Evolutionary conservation across 1,140 invertebrate species (phyloP), one percentile per base, ranked within the genome.

Genomic region (Drosophila sechellia): DNA sequence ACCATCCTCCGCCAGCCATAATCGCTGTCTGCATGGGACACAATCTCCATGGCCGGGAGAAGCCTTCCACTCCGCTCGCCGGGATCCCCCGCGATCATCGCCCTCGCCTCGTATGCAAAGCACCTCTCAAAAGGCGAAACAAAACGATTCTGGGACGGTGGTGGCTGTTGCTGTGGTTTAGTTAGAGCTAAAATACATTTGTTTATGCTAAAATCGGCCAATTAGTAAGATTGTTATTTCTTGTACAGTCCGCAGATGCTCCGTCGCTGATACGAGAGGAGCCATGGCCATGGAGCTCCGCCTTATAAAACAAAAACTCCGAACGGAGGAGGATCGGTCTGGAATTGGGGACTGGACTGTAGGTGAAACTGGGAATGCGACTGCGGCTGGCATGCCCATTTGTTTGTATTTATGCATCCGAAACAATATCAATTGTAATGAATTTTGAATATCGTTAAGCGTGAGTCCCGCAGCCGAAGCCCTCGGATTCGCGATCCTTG

Each of bases 151-250:
- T 54, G 59, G 40, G 40, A 40, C 53, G 42, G 40, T 31, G 68
- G 45, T 39, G 34, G 43, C 56, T 52, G 58, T 40, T 60, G 53
- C 52, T 46, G 46, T 69, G 61, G 58, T 87, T 87, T 87, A 89
- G 84, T 87, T 87, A 90, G 85, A 84, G 80, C 64, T 87, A 84
- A 92, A 91, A 92, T 92, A 92, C 90, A 92, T 92, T 91, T 92
- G 90, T 92, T 92, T 91, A 92, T 92, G 90, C 90, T 92, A 92
- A 92, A 92, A 91, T 92, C 87, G 83, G 64, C 90, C 90, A 92
- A 92, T 92, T 92, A 92, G 90, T 64, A 91, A 92, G 90, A 92
- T 92, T 92, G 90, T 92, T 92, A 92, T 92, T 92, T 92, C 86
- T 83, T 83, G 90, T 85, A 90, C 80, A 71, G 90, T 70, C 69